A percentile compares a stretch with the other conserved stretches of the same genome.
These are phyloP conservation scores for Cantharis rustica DNA, from an alignment of 2,888 invertebrate genomes.

Conservation along the genomic window DNA sequence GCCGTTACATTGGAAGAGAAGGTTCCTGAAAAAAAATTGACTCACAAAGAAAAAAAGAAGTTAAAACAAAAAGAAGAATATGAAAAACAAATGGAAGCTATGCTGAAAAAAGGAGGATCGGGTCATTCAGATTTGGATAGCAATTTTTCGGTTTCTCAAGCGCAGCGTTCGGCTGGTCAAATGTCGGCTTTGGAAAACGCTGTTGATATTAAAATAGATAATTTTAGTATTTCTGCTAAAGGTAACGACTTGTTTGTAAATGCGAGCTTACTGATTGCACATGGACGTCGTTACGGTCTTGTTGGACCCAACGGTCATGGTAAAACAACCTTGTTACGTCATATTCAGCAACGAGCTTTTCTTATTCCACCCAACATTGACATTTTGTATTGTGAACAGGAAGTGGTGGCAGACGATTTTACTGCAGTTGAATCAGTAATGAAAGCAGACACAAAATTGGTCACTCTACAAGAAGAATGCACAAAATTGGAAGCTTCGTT, in stretches of 20 bases:
- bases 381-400: constrained; percentile 96
- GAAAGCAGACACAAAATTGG: constrained; percentile 90
- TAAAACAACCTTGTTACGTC: constrained; percentile 94
- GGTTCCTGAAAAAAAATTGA: constrained; percentile 69
- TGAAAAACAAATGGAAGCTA: constrained; percentile 82
- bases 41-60: constrained; percentile 92
- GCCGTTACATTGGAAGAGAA: constrained; percentile 16
- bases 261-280: constrained; percentile 90
- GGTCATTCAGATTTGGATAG: constrained; percentile 88
- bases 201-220: constrained; percentile 97
- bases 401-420: constrained; percentile 93
- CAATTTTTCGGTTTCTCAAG: constrained; percentile 94
- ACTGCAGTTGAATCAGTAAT: constrained; percentile 93
- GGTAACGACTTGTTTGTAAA: constrained; percentile 98
- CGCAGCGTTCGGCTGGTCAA: constrained; percentile 75
- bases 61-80: constrained; percentile 87
- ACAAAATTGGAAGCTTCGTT: constrained; percentile 77
- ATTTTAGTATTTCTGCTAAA: constrained; percentile 96
- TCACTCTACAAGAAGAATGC: constrained; percentile 80
- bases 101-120: constrained; percentile 86
- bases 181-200: constrained; percentile 87
- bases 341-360: constrained; percentile 88
- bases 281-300: constrained; percentile 93
- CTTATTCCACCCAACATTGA: constrained; percentile 96
- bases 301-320: constrained; percentile 99